phyloP scores from a whole-genome alignment of 2,113 vertebrate genomes.

The Lipophrys pholis region DNA sequence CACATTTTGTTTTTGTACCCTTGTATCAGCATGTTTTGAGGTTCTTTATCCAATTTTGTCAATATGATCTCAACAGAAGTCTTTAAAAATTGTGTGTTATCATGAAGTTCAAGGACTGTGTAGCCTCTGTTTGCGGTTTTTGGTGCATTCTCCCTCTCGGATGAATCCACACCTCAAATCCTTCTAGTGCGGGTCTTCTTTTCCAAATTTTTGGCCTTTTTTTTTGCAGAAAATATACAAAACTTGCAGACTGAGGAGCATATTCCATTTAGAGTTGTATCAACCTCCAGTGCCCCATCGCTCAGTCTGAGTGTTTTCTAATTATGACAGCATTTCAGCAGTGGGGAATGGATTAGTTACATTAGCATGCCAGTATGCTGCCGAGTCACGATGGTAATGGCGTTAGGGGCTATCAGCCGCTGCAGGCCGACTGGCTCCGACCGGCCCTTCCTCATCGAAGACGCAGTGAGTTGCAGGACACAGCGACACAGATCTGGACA shows the following conservation, averaged over 20 bases:
- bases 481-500: neutral
- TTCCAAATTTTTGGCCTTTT: too few relatives aligned
- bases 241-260: neutral
- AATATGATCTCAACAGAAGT: too few relatives aligned
- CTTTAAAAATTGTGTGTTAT: too few relatives aligned
- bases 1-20: too few relatives aligned
- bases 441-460: conserved; percentile 3
- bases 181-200: neutral
- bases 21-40: too few relatives aligned
- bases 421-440: neutral
- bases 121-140: too few relatives aligned
- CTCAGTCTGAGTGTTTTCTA: conserved; percentile 20
- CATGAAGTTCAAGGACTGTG: too few relatives aligned
- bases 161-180: too few relatives aligned
- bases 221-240: neutral
- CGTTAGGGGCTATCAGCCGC: conserved; percentile 43
- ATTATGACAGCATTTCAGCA: conserved; percentile 25
- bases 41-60: too few relatives aligned
- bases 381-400: conserved; percentile 45
- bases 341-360: conserved; percentile 39
- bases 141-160: too few relatives aligned
- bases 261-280: neutral
- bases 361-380: conserved; percentile 39
- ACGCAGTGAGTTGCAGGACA: conserved; percentile 3
- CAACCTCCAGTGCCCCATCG: conserved; percentile 30